A percentile compares a stretch with the other conserved stretches of the same genome.
Conservation (phyloP, 1,140 invertebrate species). For the Agrilus planipennis region DNA sequence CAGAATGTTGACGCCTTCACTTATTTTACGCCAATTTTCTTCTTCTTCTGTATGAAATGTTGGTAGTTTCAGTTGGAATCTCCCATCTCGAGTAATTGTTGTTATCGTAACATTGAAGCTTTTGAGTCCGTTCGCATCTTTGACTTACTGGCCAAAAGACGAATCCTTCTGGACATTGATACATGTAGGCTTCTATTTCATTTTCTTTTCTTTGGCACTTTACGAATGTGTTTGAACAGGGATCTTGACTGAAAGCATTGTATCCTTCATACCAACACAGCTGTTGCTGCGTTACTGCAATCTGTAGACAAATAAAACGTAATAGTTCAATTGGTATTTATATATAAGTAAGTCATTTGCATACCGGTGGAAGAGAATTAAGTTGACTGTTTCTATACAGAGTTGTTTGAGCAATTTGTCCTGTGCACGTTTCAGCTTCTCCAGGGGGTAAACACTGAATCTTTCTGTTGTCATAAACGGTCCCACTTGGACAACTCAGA, state of each 20-base stretch:
- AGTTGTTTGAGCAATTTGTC: constrained; percentile 38
- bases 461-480: constrained; percentile 59
- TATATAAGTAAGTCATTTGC: constrained; percentile 22
- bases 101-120: constrained; percentile 46
- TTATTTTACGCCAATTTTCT: too few relatives aligned
- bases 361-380: constrained; percentile 45
- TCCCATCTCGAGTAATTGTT: constrained; percentile 35
- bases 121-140: constrained; percentile 52
- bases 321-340: constrained; percentile 1
- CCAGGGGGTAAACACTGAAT: constrained; percentile 54
- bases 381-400: constrained; percentile 42
- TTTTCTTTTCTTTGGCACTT: constrained; percentile 63
- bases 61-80: constrained; percentile 39
- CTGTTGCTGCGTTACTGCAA: constrained; percentile 39
- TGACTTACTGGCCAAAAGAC: constrained; percentile 65
- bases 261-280: constrained; percentile 58
- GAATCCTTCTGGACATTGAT: constrained; percentile 63
- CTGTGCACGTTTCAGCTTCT: constrained; percentile 45
- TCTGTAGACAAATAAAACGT: constrained; percentile 38
- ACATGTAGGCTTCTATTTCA: constrained; percentile 54
- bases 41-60: constrained; percentile 31
- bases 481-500: constrained; percentile 62
- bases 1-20: too few relatives aligned
- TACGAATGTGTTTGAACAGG: constrained; percentile 57
- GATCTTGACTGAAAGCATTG: constrained; percentile 48